Evolutionary conservation across 2,888 invertebrate genomes (phyloP), one percentile per base, ranked within the genome.

Genomic region (Chrysomela aeneicollis): DNA sequence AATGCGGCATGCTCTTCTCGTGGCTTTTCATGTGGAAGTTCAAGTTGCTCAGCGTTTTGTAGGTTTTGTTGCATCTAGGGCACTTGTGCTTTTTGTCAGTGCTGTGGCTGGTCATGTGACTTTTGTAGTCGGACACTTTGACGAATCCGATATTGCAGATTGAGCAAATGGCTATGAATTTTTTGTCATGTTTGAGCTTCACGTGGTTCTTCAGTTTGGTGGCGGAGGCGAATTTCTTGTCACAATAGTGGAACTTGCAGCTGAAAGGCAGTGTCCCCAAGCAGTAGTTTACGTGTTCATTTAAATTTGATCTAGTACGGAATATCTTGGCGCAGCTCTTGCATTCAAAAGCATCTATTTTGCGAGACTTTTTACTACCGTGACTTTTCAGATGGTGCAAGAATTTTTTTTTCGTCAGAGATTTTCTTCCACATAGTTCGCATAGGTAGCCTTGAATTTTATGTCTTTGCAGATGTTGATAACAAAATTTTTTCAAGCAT

Each of bases 11-110:
- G 18, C 71, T 76, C 30, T 74, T 71, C 19, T 72, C 71, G 64
- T 83, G 83, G 26, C 77, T 73, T 73, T 82, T 83, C 70, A 79
- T 75, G 63, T 83, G 83, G 66, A 82, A 81, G 71, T 82, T 83
- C 51, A 83, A 74, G 71, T 83, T 83, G 61, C 81, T 81, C 51
- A 79, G 47, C 0, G 82, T 82, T 71, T 83, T 83, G 64, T 82
- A 83, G 10, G 74, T 71, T 71, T 81, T 82, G 12, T 77, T 73
- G 61, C 83, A 83, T 64, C 78, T 75, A 2, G 64, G 63, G 69
- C 83, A 83, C 12, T 74, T 61, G 61, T 77, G 82, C 67, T 81
- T 81, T 68, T 82, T 83, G n/a, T 80, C 79, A 0, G 79, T 75
- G 46, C 79, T 79, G 66, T 83, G 83, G 10, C 79, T 77, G 17